Evolutionary conservation across 2,888 invertebrate genomes (phyloP), one percentile per base, ranked within the genome.

Genomic region (Acrocera orbiculus): DNA sequence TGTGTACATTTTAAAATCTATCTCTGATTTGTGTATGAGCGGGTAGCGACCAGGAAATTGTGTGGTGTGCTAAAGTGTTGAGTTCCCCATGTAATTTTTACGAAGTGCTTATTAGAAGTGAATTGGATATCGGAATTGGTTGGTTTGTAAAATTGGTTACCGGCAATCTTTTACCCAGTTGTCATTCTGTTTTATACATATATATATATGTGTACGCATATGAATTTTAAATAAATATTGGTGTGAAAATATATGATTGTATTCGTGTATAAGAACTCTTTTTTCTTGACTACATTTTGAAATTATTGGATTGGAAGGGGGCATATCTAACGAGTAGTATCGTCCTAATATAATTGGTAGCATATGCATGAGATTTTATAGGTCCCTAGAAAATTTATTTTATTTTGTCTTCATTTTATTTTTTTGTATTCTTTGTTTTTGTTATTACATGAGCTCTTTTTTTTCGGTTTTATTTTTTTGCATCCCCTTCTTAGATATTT

Each of bases 91-190:
- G 34, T 44, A 44, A 43, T 45, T 44, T 45, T 45, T 44, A 45
- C 42, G 44, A 45, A 45, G 45, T 45, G 45, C 44, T 45, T 45
- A 45, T 44, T 44, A 44, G 42, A 44, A 43, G 43, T 41, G 42
- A 44, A 44, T 44, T 43, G 44, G 42, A 41, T 41, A 44, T 34
- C 17, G 24, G 34, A 34, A 34, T 34, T 34, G 34, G 30, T 36
- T 39, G 36, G 37, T 35, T 37, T 35, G 40, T 40, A 35, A 40
- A 37, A 40, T 40, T 40, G 37, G 35, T 36, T 34, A 37, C 40
- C 40, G 27, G 28, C 35, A 30, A n/a, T 16, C 17, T 24, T 11
- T 14, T 25, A 20, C 8, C 13, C 11, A 5, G 7, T 11, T 16
- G 4, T 28, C 5, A 3, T 28, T 28, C 17, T 28, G 17, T 11